A percentile compares a stretch with the other conserved stretches of the same genome.
These are phyloP conservation scores for Rotaria macrura DNA, from an alignment of 2,888 invertebrate genomes.

Conservation along the genomic window DNA sequence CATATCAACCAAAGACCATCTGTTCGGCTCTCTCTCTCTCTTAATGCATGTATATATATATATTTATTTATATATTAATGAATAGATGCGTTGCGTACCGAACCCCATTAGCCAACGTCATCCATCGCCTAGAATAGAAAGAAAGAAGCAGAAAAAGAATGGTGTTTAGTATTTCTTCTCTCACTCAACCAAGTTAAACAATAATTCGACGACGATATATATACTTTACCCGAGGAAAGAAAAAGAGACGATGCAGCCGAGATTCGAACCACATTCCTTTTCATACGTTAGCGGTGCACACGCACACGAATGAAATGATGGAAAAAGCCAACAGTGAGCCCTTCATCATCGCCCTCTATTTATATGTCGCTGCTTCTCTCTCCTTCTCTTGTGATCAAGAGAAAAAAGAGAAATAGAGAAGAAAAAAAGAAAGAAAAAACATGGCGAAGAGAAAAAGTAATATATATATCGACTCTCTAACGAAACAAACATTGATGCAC, in stretches of 20 bases:
- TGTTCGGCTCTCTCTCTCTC: background rate
- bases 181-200: background rate
- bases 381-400: background rate
- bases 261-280: background rate
- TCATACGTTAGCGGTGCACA: background rate
- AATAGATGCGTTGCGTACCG: background rate
- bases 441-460: background rate
- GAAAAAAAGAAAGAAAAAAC: background rate
- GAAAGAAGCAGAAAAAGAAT: background rate
- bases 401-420: slow-evolving; percentile 2
- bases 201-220: background rate
- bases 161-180: background rate
- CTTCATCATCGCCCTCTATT: slow-evolving; percentile 11
- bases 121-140: slow-evolving; percentile 8
- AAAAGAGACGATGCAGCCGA: background rate
- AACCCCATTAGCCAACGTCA: background rate
- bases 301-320: background rate
- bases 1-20: background rate
- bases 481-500: background rate
- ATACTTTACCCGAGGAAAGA: background rate
- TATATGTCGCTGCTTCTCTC: background rate
- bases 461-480: background rate
- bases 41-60: no score
- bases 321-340: slow-evolving; percentile 3
- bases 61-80: background rate